Base-by-base conservation (phyloP, 2,888 invertebrate species). In the Zygothrica quintamaculata region DNA sequence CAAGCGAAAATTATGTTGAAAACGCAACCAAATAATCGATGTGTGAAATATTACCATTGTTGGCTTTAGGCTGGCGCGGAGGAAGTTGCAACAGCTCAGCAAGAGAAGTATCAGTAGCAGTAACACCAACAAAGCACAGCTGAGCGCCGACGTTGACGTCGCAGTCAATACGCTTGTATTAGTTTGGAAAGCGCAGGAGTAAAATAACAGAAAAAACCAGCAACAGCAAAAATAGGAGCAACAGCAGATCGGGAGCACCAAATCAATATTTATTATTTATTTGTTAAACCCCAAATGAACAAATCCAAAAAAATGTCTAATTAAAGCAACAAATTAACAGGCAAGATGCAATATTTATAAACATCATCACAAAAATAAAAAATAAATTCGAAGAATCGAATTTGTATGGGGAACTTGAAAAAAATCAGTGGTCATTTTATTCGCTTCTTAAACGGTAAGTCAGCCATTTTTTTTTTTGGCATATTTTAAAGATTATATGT, bases 401-500 rank as follows among this genome's bases (percentile, higher is more conserved):
- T 39, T 47, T 31, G 25, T 50, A 46, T 40, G 39, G 53, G 58
- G 64, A 55, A 43, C 60, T 69, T 61, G 59, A 58, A 36, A 71
- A 59, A 62, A 58, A 55, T 72, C 47, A 55, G 56, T 47, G 61
- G 51, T 57, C 48, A 57, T 53, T 74, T 56, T 34, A 62, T 55
- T 51, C 71, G 65, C 66, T 62, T 42, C 34, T 68, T 65, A 68
- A 73, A 82, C 69, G 84, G 79, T 80, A 79, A 82, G 79, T 82
- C 60, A 37, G 78, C 79, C 79, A 82, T 79, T 72, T 81, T 82
- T 31, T 67, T 79, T 82, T n/a, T n/a, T n/a, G n/a, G 64, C 53
- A 64, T 12, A 68, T 65, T 78, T 62, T 29, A 42, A 43, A 70
- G 55, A 56, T 50, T 59, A 50, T 44, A 51, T 15, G 22, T n/a